Evolutionary conservation across 2,797 vertebrate genomes (phyloP).

Genomic region (Taeniopygia guttata): DNA sequence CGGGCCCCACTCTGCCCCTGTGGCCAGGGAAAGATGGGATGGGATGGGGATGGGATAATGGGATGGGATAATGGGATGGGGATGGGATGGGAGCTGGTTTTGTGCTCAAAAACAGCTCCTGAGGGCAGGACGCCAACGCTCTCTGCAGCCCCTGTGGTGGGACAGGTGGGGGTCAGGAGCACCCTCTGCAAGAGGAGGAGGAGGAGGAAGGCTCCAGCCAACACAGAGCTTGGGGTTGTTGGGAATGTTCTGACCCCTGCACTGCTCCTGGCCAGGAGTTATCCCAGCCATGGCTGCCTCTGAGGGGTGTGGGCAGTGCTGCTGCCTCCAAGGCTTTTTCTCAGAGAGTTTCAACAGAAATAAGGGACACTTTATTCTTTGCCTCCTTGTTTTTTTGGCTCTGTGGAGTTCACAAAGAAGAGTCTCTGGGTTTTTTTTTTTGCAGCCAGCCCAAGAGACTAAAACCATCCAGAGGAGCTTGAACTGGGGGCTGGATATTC

Average conservation of each 20-base stretch:
- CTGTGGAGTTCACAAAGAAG: not conserved
- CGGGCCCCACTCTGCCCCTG: not conserved
- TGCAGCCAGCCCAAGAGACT: not conserved
- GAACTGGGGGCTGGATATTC: not conserved
- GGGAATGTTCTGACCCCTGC: not conserved
- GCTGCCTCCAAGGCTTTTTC: not conserved
- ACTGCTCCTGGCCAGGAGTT: not conserved
- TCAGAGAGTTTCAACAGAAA: not conserved
- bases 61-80: too few species aligned
- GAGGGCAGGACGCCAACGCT: fast-evolving
- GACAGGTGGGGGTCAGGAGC: not conserved
- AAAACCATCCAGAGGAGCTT: not conserved
- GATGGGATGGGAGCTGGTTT: not conserved
- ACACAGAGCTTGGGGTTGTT: fast-evolving
- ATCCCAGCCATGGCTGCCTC: not conserved
- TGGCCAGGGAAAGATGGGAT: fast-evolving
- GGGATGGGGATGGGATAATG: too few species aligned
- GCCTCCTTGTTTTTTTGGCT: not conserved
- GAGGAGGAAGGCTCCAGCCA: not conserved
- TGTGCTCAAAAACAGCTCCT: not conserved
- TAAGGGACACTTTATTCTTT: not conserved
- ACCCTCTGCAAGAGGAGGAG: not conserved
- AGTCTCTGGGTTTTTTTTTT: not conserved
- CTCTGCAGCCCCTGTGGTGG: not conserved
- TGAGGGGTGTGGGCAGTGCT: not conserved